phyloP scores from a whole-genome alignment of 2,797 vertebrate genomes.

The Urosaurus nigricauda region DNA sequence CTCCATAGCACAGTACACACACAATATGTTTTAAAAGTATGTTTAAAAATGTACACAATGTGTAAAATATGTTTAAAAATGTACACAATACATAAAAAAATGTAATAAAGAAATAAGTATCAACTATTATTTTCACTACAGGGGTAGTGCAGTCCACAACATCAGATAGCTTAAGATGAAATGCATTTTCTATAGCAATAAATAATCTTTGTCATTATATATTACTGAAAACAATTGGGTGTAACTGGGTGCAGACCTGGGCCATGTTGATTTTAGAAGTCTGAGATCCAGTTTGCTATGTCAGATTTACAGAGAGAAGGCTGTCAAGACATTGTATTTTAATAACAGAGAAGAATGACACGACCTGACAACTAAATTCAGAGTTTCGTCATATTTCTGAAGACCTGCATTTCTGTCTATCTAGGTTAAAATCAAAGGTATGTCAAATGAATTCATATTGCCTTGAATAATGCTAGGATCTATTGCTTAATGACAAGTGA shows the following conservation, averaged over 20 bases:
- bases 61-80: too few relatives aligned
- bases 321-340: background rate
- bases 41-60: too few relatives aligned
- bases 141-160: too few relatives aligned
- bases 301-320: conserved; percentile 16
- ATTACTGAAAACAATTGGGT: background rate
- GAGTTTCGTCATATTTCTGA: conserved; percentile 1
- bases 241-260: background rate
- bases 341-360: conserved; percentile 4
- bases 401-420: conserved; percentile 18
- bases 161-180: too few relatives aligned
- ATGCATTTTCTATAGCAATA: background rate
- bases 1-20: too few relatives aligned
- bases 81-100: too few relatives aligned
- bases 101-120: too few relatives aligned
- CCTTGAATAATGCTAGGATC: background rate
- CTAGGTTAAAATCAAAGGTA: conserved; percentile 3
- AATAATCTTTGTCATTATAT: background rate
- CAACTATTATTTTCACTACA: too few relatives aligned
- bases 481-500: background rate
- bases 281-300: conserved; percentile 14
- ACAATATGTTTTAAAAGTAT: too few relatives aligned
- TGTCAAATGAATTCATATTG: background rate
- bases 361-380: conserved; percentile 5
- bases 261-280: background rate